Evolutionary conservation across 2,797 vertebrate genomes (phyloP).

Genomic region (Pelobates cultripes): DNA sequence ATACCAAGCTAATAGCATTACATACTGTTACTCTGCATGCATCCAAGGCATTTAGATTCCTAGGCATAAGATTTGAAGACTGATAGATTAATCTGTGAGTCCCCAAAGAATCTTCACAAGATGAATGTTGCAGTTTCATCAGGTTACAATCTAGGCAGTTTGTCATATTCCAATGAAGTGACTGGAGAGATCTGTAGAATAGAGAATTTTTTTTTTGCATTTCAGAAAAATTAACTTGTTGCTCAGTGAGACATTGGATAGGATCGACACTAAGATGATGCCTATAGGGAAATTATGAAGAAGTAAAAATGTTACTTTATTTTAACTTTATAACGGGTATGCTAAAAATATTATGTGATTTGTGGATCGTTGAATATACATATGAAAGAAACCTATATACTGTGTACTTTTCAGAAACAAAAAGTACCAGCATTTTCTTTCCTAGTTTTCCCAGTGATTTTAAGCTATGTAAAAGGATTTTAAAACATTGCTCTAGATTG

Average conservation of each 20-base stretch:
- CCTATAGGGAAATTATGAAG: too few species aligned
- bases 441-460: too few species aligned
- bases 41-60: conserved; percentile 48
- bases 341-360: too few species aligned
- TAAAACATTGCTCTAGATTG: too few species aligned
- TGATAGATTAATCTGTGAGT: conserved; percentile 41
- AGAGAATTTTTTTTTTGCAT: not conserved
- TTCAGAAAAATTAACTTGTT: conserved; percentile 14
- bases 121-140: conserved; percentile 40
- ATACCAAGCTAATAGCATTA: conserved; percentile 42
- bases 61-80: conserved; percentile 23
- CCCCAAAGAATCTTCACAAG: conserved; percentile 31
- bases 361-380: too few species aligned
- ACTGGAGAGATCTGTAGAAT: not conserved
- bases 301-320: too few species aligned
- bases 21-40: conserved; percentile 38
- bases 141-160: conserved; percentile 31
- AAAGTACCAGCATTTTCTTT: too few species aligned
- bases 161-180: conserved; percentile 26
- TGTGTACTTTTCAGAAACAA: too few species aligned
- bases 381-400: too few species aligned
- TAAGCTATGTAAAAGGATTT: too few species aligned
- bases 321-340: too few species aligned
- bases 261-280: too few species aligned
- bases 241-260: not conserved